Evolutionary conservation across 1,140 invertebrate species (phyloP), one percentile per base, ranked within the genome.

Genomic region (Mamestra configurata): DNA sequence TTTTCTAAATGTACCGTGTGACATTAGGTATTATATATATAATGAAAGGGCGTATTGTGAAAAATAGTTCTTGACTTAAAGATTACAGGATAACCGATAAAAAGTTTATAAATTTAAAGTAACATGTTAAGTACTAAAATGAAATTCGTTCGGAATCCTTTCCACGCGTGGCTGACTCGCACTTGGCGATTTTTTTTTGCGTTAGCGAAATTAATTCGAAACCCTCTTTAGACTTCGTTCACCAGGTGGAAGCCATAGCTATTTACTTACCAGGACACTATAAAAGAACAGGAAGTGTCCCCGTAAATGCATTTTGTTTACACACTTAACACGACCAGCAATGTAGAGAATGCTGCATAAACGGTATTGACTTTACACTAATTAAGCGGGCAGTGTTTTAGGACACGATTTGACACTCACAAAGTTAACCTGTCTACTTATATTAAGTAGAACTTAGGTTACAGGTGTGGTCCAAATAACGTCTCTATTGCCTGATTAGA

Each of bases 311-410:
- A 70, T 70, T 70, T 64, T 57, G 53, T 57, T 57, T 57, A 57
- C 53, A 57, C 53, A 57, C 7, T 57, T 20, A 66, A 66, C 61
- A 66, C 61, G 35, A 11, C 35, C 1, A 40, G 61, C 35, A 11
- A 66, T 66, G 35, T 66, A 31, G 35, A 66, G 31, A 66, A 66
- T 66, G 43, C 24, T 27, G 66, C 13, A 49, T 71, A 31, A 71
- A 71, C 43, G 43, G 40, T 43, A 66, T 66, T 40, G 18, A 20
- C 18, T 66, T 40, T 10, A 13, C n/a, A 66, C 35, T 20, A 20
- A 61, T 31, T 35, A 35, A 40, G 11, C 13, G 37, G 35, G 8
- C 8, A 20, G 6, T 35, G 31, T 37, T 22, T 31, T 35, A 35
- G n/a, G 59, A 37, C n/a, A 61, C 15, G n/a, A 49, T 49, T 49